A percentile compares a stretch with the other conserved stretches of the same genome.
phyloP scores from a whole-genome alignment of 2,888 invertebrate species.

The Torymus aiolomorphi region DNA sequence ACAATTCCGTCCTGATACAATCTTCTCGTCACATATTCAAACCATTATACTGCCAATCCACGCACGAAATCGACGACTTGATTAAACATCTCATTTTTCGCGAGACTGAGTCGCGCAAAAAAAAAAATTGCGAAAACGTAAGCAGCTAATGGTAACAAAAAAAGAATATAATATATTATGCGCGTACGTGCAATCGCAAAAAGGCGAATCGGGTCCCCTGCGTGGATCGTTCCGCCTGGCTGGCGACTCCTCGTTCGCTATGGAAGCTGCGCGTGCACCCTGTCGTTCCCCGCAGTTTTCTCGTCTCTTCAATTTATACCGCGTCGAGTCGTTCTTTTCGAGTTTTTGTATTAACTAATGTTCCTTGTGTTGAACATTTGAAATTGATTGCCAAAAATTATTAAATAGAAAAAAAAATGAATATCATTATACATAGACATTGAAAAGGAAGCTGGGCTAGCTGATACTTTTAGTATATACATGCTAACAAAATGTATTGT shows the following conservation, averaged over 20 bases:
- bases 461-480: too few species aligned
- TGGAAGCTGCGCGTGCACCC: conserved; percentile 27
- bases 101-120: background rate
- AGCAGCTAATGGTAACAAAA: conserved; percentile 26
- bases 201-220: conserved; percentile 18
- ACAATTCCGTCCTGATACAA: too few species aligned
- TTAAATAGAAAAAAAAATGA: too few species aligned
- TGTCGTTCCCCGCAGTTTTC: conserved; percentile 1
- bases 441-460: too few species aligned
- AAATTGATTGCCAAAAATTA: too few species aligned
- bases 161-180: background rate
- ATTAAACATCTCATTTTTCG: conserved; percentile 37
- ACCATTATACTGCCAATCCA: background rate
- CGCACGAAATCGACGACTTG: conserved; percentile 1
- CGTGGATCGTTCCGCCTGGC: conserved; percentile 42
- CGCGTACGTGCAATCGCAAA: conserved; percentile 27
- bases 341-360: too few species aligned
- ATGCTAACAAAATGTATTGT: too few species aligned
- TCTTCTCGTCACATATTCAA: too few species aligned
- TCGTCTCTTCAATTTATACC: background rate
- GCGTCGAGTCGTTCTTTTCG: background rate
- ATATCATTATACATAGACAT: too few species aligned
- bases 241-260: conserved; percentile 42
- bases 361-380: too few species aligned
- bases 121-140: conserved; percentile 39